Percentiles rank a stretch among this genome's conserved stretches.
Conservation (phyloP, 2,113 vertebrate species). For the Danionella cerebrum region DNA sequence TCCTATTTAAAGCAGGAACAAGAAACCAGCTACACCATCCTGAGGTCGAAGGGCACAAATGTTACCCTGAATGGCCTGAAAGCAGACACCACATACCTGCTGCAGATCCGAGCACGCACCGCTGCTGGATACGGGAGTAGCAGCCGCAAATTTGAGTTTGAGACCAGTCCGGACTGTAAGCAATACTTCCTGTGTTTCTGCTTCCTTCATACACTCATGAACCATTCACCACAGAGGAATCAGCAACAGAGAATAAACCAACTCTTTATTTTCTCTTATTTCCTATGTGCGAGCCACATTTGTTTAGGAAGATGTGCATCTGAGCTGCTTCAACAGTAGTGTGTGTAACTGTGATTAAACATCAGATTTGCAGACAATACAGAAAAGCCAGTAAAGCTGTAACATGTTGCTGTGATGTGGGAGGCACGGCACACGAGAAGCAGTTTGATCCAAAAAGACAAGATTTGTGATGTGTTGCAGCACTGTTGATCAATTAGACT, state of each 20-base stretch:
- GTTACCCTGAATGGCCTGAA: slow-evolving; percentile 91
- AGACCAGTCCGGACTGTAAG: slow-evolving; percentile 97
- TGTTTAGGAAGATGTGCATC: too few species aligned
- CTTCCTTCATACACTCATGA: not conserved
- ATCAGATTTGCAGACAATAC: too few species aligned
- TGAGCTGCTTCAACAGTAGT: too few species aligned
- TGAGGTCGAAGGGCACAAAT: slow-evolving; percentile 86
- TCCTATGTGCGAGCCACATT: too few species aligned
- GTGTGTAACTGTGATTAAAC: too few species aligned
- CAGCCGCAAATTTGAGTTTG: slow-evolving; percentile 94
- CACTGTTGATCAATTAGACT: not conserved
- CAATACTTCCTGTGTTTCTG: slow-evolving; percentile 27
- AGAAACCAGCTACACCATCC: slow-evolving; percentile 97
- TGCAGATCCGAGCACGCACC: slow-evolving; percentile 93
- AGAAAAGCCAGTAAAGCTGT: too few species aligned
- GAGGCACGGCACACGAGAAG: too few species aligned
- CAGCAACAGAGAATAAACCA: not conserved
- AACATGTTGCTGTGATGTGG: too few species aligned
- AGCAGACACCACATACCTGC: slow-evolving; percentile 87
- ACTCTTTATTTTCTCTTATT: too few species aligned
- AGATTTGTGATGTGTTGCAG: too few species aligned
- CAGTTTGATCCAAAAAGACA: too few species aligned
- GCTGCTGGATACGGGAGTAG: slow-evolving; percentile 90
- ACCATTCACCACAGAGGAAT: not conserved
- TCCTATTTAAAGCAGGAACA: slow-evolving; percentile 92